phyloP scores from a whole-genome alignment of 2,113 vertebrate species.

The Gila orcuttii region DNA sequence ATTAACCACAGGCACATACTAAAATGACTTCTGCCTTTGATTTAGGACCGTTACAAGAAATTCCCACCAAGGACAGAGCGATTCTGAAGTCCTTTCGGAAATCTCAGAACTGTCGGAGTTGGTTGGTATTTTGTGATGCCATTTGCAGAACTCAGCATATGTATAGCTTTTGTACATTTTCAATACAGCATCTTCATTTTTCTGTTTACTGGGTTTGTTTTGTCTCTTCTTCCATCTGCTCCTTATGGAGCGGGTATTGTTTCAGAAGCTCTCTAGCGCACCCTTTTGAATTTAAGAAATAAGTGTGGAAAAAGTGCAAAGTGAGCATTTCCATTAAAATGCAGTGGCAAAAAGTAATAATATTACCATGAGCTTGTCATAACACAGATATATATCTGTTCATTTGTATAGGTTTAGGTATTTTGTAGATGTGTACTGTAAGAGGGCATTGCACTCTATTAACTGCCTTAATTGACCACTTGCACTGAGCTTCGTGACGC shows the following conservation, averaged over 20 bases:
- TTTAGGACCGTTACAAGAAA: conserved; percentile 46
- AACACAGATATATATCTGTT: too few species aligned
- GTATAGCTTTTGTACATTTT: conserved; percentile 91
- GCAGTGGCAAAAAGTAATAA: neutral
- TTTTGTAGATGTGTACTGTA: neutral
- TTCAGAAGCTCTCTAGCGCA: conserved; percentile 24
- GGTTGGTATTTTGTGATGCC: conserved; percentile 62
- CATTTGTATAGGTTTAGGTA: too few species aligned
- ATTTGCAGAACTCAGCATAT: conserved; percentile 80
- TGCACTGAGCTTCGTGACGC: too few species aligned
- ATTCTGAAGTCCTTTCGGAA: conserved; percentile 55
- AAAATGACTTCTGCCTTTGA: conserved; percentile 68
- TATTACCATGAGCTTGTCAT: conserved; percentile 12
- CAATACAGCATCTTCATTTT: conserved; percentile 83
- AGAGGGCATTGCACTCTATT: neutral
- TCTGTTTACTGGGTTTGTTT: conserved; percentile 59
- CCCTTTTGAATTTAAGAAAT: neutral
- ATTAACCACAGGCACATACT: conserved; percentile 63
- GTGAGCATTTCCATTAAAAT: neutral
- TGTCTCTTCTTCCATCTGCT: conserved; percentile 58
- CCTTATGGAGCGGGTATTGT: conserved; percentile 31
- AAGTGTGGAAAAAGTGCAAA: neutral
- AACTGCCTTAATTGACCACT: neutral
- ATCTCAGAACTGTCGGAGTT: conserved; percentile 45
- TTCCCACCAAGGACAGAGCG: conserved; percentile 56